Evolutionary conservation across 2,113 vertebrate genomes (phyloP), one percentile per base, ranked within the genome.

Genomic region (Syngnathus scovelli): DNA sequence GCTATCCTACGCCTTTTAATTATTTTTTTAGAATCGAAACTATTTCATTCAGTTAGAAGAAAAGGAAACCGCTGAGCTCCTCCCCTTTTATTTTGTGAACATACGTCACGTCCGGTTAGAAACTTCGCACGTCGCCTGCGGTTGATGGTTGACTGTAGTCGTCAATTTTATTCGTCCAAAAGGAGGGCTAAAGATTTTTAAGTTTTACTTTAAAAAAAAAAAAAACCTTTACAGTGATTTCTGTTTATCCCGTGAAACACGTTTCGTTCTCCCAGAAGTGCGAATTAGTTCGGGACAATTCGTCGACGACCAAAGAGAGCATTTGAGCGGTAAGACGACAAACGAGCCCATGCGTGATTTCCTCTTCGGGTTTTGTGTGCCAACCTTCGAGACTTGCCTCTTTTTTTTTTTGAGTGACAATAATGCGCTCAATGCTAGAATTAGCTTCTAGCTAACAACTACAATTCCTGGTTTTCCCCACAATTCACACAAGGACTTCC

Each of bases 391-490:
- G 46, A 49, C 15, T 6, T 51, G 19, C 19, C 9, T 51, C 6
- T n/a, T 7, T 51, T 51, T 19, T 51, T 21, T 21, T 51, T 10
- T 5, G 6, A 21, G 41, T n/a, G 19, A n/a, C 19, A 51, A 51
- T 19, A 19, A 7, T 51, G 7, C 3, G 70, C 73, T 78, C 73
- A 48, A 63, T 78, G 79, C 68, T 76, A 7, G 19, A 49, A 19
- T 18, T n/a, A 78, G 38, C 41, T 56, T 16, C 44, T 27, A 33
- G 54, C 54, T 33, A 58, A 36, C 27, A 8, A 16, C 6, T 7
- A 16, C 55, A n/a, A 21, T n/a, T 51, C 19, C 49, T 51, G 21
- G 7, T 51, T 51, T 51, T 51, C 8, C 2, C 4, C 19, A n/a
- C 19, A n/a, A n/a, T n/a, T 2, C 19, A 4, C 6, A n/a, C 49